Conservation (phyloP, 2,888 invertebrate species). For the Cepaea hortensis region DNA sequence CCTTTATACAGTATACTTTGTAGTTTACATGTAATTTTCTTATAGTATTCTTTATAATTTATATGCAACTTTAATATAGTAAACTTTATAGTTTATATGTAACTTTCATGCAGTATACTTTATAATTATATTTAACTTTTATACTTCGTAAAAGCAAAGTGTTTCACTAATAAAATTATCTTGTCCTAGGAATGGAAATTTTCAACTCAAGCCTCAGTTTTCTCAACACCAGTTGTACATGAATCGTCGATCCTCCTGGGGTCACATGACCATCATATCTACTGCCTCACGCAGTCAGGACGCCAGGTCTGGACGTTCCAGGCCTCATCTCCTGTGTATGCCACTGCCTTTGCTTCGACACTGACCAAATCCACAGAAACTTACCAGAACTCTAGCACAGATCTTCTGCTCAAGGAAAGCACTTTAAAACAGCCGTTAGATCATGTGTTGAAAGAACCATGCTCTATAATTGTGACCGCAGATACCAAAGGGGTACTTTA, state of each 20-base stretch:
- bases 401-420: not conserved
- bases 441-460: not conserved
- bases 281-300: constrained; percentile 67
- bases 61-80: no score
- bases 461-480: constrained; percentile 77
- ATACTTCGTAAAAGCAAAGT: not conserved
- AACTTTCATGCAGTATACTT: no score
- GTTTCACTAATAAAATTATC: constrained; percentile 23
- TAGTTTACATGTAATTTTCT: no score
- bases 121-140: no score
- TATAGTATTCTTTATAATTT: no score
- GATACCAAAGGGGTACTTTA: constrained; percentile 83
- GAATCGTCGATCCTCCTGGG: constrained; percentile 64
- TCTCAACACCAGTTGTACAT: constrained; percentile 81
- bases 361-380: not conserved
- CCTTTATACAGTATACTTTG: no score
- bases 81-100: no score
- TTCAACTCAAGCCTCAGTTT: constrained; percentile 82
- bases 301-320: constrained; percentile 79
- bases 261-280: constrained; percentile 72
- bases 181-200: constrained; percentile 82
- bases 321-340: constrained; percentile 82
- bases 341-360: constrained; percentile 80
- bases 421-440: not conserved
- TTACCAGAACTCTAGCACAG: not conserved